Evolutionary conservation across 2,797 vertebrate species (phyloP).

Genomic region (Macrochelys suwanniensis): DNA sequence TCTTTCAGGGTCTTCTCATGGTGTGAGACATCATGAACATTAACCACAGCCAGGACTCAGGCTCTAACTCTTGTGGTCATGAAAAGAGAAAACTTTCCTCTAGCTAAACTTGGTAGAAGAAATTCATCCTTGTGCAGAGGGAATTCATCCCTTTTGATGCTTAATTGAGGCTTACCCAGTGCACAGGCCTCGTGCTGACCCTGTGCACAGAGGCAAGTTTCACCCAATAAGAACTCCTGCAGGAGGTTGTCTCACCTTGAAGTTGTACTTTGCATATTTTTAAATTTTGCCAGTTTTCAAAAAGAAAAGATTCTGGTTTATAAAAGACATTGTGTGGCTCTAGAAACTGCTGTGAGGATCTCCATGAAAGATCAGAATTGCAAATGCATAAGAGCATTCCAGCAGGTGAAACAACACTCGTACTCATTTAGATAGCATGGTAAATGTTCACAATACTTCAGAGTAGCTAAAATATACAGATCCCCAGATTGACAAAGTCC

Average conservation of each 20-base stretch:
- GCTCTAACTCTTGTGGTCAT: neutral
- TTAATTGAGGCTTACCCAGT: neutral
- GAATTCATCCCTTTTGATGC: neutral
- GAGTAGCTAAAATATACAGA: slow-evolving; percentile 45
- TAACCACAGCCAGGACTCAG: neutral
- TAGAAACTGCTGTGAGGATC: neutral
- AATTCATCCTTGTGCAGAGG: neutral
- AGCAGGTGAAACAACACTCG: neutral
- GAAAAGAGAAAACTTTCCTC: neutral
- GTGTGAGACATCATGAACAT: neutral
- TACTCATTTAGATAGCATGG: neutral
- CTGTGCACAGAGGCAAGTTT: neutral
- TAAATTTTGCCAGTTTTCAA: neutral
- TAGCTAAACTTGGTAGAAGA: neutral
- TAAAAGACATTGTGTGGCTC: neutral
- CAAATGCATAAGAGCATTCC: neutral
- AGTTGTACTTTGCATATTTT: neutral
- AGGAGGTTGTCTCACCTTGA: neutral
- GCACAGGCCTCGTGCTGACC: neutral
- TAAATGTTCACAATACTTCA: slow-evolving; percentile 12
- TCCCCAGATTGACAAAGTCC: neutral
- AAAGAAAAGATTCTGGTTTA: neutral
- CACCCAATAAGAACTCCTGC: neutral
- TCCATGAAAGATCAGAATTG: neutral
- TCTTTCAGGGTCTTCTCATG: neutral